Base-by-base conservation (phyloP, 2,888 invertebrate genomes). In the Diplolepis rosae region DNA sequence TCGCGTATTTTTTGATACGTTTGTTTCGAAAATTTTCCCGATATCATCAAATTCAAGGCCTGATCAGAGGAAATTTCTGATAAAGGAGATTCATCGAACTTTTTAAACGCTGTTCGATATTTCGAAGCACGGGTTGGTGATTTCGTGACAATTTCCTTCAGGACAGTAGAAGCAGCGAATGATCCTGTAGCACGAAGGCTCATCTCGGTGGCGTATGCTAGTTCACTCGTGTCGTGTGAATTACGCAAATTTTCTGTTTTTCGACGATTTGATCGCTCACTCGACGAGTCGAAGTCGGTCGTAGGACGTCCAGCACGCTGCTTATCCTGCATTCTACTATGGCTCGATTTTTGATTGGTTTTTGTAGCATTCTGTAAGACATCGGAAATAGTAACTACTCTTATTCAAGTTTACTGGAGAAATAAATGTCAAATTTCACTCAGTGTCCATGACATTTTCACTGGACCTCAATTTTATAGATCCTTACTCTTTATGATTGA, bases 1-100 rank as follows among this genome's bases (percentile, higher is more conserved):
- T 13, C 9, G 22, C 61, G 28, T 13, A 27, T n/a, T 22, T 61
- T 35, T 32, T 27, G 18, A 24, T 69, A 61, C 7, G 39, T 39
- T 27, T 24, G 32, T 54, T 68, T 54, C 13, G 68, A 13, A 52
- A 54, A 65, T 24, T 69, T 69, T 3, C 65, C 61, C 1, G 48
- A 35, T 9, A 69, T 54, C 0, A 61, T 61, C 3, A 61, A 32
- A 61, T 61, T 2, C 4, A 32, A 28, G 15, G 61, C 61, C 0
- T 9, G 4, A 15, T 61, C 27, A 15, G 61, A 9, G n/a, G 15
- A 13, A 9, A 61, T 5, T 15, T 35, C 61, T 3, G 7, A 4
- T 4, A 42, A 15, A 13, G 68, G 6, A n/a, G 24, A 9, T 35
- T 68, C 42, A 15, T 27, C 2, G 6, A 39, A 18, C 18, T 39